Evolutionary conservation across 2,888 invertebrate genomes (phyloP).

Genomic region (Drosophila affinis): DNA sequence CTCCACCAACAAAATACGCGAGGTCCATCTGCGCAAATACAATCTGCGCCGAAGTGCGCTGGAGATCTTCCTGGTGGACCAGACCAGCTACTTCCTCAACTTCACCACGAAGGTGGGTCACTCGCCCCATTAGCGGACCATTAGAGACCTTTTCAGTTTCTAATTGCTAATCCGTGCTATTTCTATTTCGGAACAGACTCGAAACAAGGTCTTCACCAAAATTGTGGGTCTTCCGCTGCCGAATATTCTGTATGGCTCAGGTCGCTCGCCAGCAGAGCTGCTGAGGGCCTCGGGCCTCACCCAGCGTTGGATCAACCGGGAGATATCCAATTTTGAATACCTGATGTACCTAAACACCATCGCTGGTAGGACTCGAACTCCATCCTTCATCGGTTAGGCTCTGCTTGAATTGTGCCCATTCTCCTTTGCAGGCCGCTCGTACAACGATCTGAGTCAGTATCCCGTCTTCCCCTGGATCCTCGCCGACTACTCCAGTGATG

Average conservation of each 20-base stretch:
- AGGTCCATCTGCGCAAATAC: slow-evolving; percentile 87
- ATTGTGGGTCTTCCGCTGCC: slow-evolving; percentile 86
- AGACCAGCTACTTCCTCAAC: slow-evolving; percentile 88
- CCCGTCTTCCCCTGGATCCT: slow-evolving; percentile 92
- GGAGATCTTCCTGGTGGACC: slow-evolving; percentile 87
- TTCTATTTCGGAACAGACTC: slow-evolving; percentile 82
- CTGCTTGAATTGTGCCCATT: not conserved
- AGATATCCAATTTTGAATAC: slow-evolving; percentile 90
- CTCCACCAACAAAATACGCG: slow-evolving; percentile 85
- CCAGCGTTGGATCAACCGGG: slow-evolving; percentile 87
- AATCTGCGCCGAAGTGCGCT: slow-evolving; percentile 87
- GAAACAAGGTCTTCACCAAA: slow-evolving; percentile 87
- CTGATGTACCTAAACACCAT: slow-evolving; percentile 91
- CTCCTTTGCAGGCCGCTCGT: slow-evolving; percentile 86
- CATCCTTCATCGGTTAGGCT: not conserved
- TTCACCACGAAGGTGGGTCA: slow-evolving; percentile 86
- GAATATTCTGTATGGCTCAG: slow-evolving; percentile 86
- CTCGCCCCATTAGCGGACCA: not conserved
- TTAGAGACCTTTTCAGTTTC: not conserved
- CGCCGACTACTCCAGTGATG: slow-evolving; percentile 89
- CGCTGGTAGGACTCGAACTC: slow-evolving; percentile 83
- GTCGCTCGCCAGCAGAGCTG: slow-evolving; percentile 86
- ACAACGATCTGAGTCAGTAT: slow-evolving; percentile 92
- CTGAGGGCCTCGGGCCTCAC: slow-evolving; percentile 86
- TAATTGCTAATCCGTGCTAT: not conserved